phyloP scores from a whole-genome alignment of 2,888 invertebrate species.

The Lagria hirta region DNA sequence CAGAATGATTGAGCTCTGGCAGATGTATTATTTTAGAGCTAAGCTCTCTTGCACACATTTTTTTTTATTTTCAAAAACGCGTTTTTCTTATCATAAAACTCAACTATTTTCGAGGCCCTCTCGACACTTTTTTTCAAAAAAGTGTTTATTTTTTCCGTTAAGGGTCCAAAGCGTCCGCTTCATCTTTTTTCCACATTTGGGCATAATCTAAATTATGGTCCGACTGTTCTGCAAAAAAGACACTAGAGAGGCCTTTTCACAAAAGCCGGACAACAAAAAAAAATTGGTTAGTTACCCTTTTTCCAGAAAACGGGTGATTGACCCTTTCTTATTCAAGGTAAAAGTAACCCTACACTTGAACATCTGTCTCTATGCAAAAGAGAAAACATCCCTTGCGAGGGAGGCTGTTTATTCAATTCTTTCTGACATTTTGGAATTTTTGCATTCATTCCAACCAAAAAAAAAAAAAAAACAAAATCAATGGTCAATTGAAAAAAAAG shows the following conservation, averaged over 20 bases:
- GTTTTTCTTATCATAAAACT: too few species aligned
- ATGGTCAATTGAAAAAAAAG: slow-evolving; percentile 16
- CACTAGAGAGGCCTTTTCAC: too few species aligned
- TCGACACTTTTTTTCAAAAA: too few species aligned
- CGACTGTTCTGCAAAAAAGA: too few species aligned
- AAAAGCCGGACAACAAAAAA: slow-evolving; percentile 24
- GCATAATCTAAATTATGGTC: too few species aligned
- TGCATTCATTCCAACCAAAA: background rate
- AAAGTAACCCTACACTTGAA: slow-evolving; percentile 42
- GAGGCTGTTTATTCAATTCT: slow-evolving; percentile 3
- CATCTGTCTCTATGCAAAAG: slow-evolving; percentile 35
- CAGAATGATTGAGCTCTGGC: slow-evolving; percentile 52
- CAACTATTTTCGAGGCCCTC: too few species aligned
- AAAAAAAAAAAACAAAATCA: slow-evolving; percentile 1
- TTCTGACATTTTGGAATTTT: slow-evolving; percentile 2
- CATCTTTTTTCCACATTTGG: too few species aligned
- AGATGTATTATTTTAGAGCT: slow-evolving; percentile 55
- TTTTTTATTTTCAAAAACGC: too few species aligned
- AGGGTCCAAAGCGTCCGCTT: too few species aligned
- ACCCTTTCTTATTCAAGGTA: slow-evolving; percentile 35
- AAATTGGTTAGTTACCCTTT: slow-evolving; percentile 18
- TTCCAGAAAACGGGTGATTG: slow-evolving; percentile 25
- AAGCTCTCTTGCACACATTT: too few species aligned
- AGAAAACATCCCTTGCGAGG: slow-evolving; percentile 9
- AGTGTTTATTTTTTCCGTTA: too few species aligned